These are phyloP conservation scores for Drosophila mettleri DNA, from an alignment of 2,888 invertebrate species.

Conservation along the genomic window DNA sequence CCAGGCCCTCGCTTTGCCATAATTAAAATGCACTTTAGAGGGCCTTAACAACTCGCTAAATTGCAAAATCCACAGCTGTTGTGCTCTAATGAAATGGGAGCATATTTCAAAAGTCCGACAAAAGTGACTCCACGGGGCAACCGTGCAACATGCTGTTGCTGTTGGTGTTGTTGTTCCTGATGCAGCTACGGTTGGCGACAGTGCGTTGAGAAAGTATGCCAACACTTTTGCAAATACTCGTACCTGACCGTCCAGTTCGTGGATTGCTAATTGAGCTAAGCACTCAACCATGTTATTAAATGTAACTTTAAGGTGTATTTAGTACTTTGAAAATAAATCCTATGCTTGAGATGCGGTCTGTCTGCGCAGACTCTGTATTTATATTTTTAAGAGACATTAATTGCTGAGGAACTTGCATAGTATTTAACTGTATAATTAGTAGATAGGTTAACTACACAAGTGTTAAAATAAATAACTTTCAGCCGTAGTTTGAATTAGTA, in stretches of 20 bases:
- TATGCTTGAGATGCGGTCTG: background rate
- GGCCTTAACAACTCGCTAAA: slow-evolving; percentile 23
- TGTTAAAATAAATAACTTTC: background rate
- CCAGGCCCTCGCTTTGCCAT: slow-evolving; percentile 46
- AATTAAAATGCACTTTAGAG: slow-evolving; percentile 74
- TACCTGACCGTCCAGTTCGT: slow-evolving; percentile 1
- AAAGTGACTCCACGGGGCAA: background rate
- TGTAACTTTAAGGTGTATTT: background rate
- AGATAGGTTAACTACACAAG: background rate
- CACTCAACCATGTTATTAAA: background rate
- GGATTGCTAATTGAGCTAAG: slow-evolving; percentile 1
- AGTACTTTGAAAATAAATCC: background rate
- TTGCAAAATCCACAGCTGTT: slow-evolving; percentile 55
- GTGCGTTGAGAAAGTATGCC: slow-evolving; percentile 70
- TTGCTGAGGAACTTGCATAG: background rate
- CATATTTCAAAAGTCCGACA: slow-evolving; percentile 36
- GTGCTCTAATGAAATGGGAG: slow-evolving; percentile 58
- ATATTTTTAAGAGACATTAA: background rate
- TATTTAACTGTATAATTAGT: background rate
- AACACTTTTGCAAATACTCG: slow-evolving; percentile 17
- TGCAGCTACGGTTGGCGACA: slow-evolving; percentile 22
- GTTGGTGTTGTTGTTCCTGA: too few relatives aligned
- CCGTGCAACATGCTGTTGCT: slow-evolving; percentile 7
- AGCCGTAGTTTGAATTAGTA: background rate
- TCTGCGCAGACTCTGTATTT: background rate